These are phyloP conservation scores for Ptycholaimellus sp. DNA, from an alignment of 2,888 invertebrate species.

Conservation along the genomic window DNA sequence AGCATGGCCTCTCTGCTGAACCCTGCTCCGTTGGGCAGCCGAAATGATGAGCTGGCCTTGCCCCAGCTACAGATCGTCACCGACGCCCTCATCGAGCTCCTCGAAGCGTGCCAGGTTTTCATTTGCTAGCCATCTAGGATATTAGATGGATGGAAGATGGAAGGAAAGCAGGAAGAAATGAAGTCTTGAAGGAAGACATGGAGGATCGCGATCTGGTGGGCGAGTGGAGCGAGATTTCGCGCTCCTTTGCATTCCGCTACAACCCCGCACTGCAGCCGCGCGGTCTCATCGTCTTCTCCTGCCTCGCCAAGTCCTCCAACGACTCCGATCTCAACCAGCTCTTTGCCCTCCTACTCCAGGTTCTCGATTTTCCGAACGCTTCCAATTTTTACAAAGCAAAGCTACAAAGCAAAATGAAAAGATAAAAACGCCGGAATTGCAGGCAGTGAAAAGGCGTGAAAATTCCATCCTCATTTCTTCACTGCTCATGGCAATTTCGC, in stretches of 20 bases:
- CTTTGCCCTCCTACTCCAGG: constrained; percentile 62
- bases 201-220: constrained; percentile 76
- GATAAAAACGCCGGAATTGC: constrained; percentile 3
- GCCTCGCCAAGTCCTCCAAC: constrained; percentile 48
- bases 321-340: constrained; percentile 66
- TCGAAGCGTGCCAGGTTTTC: constrained; percentile 1
- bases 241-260: constrained; percentile 78
- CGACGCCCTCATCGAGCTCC: constrained; percentile 6
- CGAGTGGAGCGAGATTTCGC: constrained; percentile 68
- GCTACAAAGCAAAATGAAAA: background rate
- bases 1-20: no score
- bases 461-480: constrained; percentile 67
- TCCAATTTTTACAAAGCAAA: no score
- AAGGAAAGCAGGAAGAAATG: background rate
- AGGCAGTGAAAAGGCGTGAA: constrained; percentile 69
- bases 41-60: background rate
- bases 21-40: no score
- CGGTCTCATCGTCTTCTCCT: constrained; percentile 85
- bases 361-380: constrained; percentile 4
- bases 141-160: background rate
- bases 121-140: no score
- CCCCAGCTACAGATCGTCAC: constrained; percentile 8
- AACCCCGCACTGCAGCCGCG: constrained; percentile 87
- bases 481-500: constrained; percentile 77
- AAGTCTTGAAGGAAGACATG: constrained; percentile 40